phyloP scores from a whole-genome alignment of 2,888 invertebrate genomes.

The Chesias legatella region DNA sequence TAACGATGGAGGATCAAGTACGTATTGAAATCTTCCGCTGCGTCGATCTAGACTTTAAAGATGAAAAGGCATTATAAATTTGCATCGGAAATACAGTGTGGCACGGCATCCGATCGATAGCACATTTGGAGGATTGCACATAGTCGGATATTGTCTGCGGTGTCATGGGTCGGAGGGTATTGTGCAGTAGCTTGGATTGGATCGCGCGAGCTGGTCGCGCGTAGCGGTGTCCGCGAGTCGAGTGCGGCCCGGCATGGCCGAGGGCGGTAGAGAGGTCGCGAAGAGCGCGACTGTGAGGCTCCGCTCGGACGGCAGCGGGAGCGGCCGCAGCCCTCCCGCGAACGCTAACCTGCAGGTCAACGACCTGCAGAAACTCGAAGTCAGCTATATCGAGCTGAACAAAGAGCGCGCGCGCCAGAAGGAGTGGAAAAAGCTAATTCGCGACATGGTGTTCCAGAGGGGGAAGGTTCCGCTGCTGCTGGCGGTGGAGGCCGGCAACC shows the following conservation, averaged over 20 bases:
- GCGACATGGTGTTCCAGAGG: constrained; percentile 86
- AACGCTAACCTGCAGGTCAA: constrained; percentile 52
- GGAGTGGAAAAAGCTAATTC: constrained; percentile 80
- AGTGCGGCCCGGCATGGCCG: constrained; percentile 50
- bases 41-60: constrained; percentile 41
- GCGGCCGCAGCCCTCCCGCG: constrained; percentile 54
- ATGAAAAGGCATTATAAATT: constrained; percentile 48
- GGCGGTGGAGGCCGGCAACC: constrained; percentile 97
- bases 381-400: constrained; percentile 75
- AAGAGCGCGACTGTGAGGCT: constrained; percentile 48
- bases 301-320: constrained; percentile 41
- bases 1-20: constrained; percentile 72
- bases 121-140: constrained; percentile 59
- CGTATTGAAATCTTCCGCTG: constrained; percentile 52
- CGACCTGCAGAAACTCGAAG: constrained; percentile 70
- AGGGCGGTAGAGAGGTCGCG: constrained; percentile 50
- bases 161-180: constrained; percentile 60
- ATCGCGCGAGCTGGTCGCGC: constrained; percentile 56
- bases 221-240: constrained; percentile 45
- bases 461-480: constrained; percentile 96
- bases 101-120: constrained; percentile 67
- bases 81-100: constrained; percentile 52
- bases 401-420: constrained; percentile 74
- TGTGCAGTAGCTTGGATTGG: constrained; percentile 63
- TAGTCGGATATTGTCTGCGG: constrained; percentile 63